These are phyloP conservation scores for Eulithis testata DNA, from an alignment of 2,888 invertebrate species.

Conservation along the genomic window DNA sequence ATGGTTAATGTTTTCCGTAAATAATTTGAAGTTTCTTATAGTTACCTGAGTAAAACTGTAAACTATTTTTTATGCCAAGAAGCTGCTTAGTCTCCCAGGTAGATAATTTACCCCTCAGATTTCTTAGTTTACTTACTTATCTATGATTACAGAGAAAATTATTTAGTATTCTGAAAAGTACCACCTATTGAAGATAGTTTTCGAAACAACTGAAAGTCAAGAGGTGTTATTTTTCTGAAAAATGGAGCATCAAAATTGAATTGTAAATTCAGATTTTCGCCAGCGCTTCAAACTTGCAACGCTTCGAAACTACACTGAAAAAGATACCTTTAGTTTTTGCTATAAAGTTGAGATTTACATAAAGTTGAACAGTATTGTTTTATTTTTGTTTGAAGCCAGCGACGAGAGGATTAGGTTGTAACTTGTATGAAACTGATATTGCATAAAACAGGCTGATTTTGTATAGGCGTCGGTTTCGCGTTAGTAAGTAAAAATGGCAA, in stretches of 20 bases:
- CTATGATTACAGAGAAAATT: too few relatives aligned
- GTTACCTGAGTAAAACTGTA: too few relatives aligned
- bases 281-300: conserved; percentile 17
- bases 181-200: neutral
- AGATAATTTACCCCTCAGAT: too few relatives aligned
- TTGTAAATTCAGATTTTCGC: conserved; percentile 26
- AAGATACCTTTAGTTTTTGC: neutral
- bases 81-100: too few relatives aligned
- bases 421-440: conserved; percentile 3
- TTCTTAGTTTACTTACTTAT: too few relatives aligned
- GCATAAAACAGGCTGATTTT: neutral
- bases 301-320: conserved; percentile 10
- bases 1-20: too few relatives aligned
- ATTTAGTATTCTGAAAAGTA: too few relatives aligned
- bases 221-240: neutral
- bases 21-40: too few relatives aligned
- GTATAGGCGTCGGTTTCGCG: neutral
- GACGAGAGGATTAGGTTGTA: neutral
- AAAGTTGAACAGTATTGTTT: neutral
- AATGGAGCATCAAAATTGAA: conserved; percentile 7
- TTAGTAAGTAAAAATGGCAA: too few relatives aligned
- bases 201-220: neutral
- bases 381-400: neutral
- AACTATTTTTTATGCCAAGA: too few relatives aligned
- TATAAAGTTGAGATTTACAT: neutral